Percentiles rank a stretch among this genome's conserved stretches.
phyloP scores from a whole-genome alignment of 2,113 vertebrate genomes.

The Myiopsitta monachus region DNA sequence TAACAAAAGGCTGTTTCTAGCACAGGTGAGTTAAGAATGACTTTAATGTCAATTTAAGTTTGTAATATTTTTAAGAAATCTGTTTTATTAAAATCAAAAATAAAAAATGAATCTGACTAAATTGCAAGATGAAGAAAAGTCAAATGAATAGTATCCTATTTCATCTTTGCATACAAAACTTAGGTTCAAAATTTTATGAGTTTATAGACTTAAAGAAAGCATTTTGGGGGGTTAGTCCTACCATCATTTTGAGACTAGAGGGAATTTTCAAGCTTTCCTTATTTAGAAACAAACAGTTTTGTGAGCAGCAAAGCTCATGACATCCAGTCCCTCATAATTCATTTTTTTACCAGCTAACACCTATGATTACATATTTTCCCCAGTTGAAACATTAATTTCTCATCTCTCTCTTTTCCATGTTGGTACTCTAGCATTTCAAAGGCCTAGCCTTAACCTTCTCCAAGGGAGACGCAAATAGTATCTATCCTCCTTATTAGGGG shows the following conservation, averaged over 20 bases:
- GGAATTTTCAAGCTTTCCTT: background rate
- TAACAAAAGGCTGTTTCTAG: background rate
- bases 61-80: background rate
- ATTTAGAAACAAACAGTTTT: background rate
- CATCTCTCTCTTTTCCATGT: background rate
- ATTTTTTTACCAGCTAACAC: background rate
- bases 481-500: background rate
- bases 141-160: background rate
- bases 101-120: background rate
- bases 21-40: background rate
- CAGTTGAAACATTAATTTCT: background rate
- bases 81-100: background rate
- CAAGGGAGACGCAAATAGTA: background rate
- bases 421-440: background rate
- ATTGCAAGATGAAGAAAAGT: background rate
- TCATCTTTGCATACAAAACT: background rate
- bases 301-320: background rate
- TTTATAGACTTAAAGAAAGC: background rate
- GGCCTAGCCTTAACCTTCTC: background rate
- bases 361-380: background rate
- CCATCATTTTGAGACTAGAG: accelerated
- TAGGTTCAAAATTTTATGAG: background rate
- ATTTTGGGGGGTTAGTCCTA: background rate
- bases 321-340: accelerated
- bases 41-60: background rate